Conservation (phyloP, 2,888 invertebrate genomes). For the Chydorus sphaericus region DNA sequence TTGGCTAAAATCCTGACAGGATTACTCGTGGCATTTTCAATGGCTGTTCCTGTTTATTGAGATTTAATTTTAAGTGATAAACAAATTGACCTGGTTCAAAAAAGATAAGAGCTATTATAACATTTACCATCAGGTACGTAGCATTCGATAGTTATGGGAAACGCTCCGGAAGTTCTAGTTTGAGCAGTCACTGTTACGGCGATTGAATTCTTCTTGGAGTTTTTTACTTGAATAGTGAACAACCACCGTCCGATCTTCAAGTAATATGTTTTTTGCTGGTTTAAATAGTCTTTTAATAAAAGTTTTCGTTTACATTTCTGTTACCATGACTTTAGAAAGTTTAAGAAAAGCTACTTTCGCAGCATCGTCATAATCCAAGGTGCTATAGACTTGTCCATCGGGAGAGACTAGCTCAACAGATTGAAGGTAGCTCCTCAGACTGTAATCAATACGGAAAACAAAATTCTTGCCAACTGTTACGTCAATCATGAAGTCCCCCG, state of each 20-base stretch:
- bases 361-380: neutral
- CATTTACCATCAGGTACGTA: constrained; percentile 2
- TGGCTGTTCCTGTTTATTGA: neutral
- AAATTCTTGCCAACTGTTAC: constrained; percentile 3
- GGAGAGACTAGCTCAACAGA: neutral
- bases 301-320: neutral
- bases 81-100: neutral
- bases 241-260: neutral
- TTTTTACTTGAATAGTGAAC: neutral
- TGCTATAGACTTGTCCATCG: neutral
- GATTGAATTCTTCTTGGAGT: neutral
- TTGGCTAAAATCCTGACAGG: constrained; percentile 5
- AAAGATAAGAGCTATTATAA: too few relatives aligned
- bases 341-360: neutral
- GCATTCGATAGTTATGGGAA: neutral
- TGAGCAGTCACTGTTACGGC: neutral
- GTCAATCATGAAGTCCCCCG: neutral
- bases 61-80: neutral
- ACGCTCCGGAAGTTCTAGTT: neutral
- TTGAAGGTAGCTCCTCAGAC: neutral
- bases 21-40: neutral
- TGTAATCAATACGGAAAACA: neutral
- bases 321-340: neutral
- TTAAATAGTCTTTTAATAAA: neutral
- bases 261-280: too few relatives aligned